Conservation (phyloP, 2,888 invertebrate genomes). For the Agrotis exclamationis region DNA sequence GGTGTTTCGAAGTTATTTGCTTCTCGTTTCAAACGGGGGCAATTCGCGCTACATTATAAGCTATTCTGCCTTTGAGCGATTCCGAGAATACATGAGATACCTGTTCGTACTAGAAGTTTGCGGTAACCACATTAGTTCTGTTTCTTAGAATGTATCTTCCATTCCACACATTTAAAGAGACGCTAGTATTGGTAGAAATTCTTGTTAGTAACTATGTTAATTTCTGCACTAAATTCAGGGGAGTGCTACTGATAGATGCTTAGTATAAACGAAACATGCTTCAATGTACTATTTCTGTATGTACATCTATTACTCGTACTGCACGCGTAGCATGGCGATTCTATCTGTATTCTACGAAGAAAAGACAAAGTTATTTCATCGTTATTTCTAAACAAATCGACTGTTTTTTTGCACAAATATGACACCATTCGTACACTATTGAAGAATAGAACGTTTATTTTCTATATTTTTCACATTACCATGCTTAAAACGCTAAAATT, state of each 20-base stretch:
- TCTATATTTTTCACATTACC: too few species aligned
- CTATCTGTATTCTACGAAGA: too few species aligned
- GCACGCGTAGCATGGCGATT: too few species aligned
- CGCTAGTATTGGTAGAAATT: conserved; percentile 2
- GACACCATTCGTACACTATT: too few species aligned
- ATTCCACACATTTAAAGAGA: not conserved
- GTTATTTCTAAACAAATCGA: too few species aligned
- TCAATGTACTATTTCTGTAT: not conserved
- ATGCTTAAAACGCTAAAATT: too few species aligned
- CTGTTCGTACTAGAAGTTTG: not conserved
- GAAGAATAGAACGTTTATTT: too few species aligned
- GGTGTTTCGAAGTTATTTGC: not conserved
- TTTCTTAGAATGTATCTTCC: not conserved
- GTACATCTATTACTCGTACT: too few species aligned
- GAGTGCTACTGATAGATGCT: not conserved
- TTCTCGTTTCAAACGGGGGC: not conserved
- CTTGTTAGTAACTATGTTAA: conserved; percentile 1
- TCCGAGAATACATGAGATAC: not conserved
- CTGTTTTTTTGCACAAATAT: too few species aligned
- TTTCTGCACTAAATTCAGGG: not conserved
- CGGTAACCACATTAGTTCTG: too few species aligned
- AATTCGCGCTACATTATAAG: conserved; percentile 4
- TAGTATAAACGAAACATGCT: not conserved
- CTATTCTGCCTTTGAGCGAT: not conserved
- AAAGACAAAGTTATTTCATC: too few species aligned